A percentile compares a stretch with the other conserved stretches of the same genome.
Evolutionary conservation across 1,140 invertebrate species (phyloP).

Genomic region (Spodoptera litura): DNA sequence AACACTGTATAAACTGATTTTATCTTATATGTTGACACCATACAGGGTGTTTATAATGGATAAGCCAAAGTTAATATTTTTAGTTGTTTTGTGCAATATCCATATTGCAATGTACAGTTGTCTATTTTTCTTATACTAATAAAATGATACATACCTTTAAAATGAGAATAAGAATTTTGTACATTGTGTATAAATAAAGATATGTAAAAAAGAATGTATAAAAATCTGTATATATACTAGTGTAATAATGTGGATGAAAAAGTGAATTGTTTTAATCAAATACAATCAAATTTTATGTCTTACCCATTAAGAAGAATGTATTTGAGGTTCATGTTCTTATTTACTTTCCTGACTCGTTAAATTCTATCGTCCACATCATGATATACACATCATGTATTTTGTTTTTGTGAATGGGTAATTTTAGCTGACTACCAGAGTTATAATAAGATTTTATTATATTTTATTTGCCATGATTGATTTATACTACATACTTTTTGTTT

Average conservation of each 20-base stretch:
- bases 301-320: slow-evolving; percentile 24
- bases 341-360: slow-evolving; percentile 6
- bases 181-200: slow-evolving; percentile 79
- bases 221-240: slow-evolving; percentile 55
- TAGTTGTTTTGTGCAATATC: slow-evolving; percentile 82
- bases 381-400: slow-evolving; percentile 44
- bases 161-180: slow-evolving; percentile 67
- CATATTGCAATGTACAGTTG: slow-evolving; percentile 83
- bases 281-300: slow-evolving; percentile 25
- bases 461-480: slow-evolving; percentile 71
- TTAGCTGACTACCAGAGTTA: slow-evolving; percentile 75
- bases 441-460: slow-evolving; percentile 69
- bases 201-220: slow-evolving; percentile 75
- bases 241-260: slow-evolving; percentile 55
- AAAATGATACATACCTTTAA: slow-evolving; percentile 62
- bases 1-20: slow-evolving; percentile 61
- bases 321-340: slow-evolving; percentile 22
- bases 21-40: slow-evolving; percentile 64
- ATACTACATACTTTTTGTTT: slow-evolving; percentile 21
- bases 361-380: slow-evolving; percentile 30
- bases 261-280: slow-evolving; percentile 43
- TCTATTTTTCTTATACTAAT: slow-evolving; percentile 66
- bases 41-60: slow-evolving; percentile 74
- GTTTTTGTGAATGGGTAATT: slow-evolving; percentile 73
- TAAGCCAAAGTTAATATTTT: slow-evolving; percentile 85